A percentile compares a stretch with the other conserved stretches of the same genome.
Evolutionary conservation across 2,888 invertebrate species (phyloP).

Genomic region (Chalcis sispes): DNA sequence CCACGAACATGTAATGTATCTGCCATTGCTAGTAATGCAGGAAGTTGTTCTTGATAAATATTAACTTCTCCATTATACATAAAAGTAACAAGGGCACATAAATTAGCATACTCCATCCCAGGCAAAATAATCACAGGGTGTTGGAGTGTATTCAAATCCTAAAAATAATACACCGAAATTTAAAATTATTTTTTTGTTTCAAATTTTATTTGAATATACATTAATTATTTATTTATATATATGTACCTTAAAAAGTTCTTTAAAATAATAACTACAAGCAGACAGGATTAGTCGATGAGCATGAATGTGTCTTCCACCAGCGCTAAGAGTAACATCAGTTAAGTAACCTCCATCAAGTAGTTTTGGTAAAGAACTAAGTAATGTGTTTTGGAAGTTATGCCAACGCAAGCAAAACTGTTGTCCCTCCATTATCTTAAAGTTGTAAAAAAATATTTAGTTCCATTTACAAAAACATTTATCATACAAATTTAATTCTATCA

Average conservation of each 20-base stretch:
- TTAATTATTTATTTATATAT: neutral
- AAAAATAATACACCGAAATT: constrained; percentile 64
- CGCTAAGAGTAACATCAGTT: constrained; percentile 91
- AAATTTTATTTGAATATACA: neutral
- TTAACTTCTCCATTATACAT: constrained; percentile 94
- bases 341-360: constrained; percentile 88
- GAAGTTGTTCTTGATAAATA: constrained; percentile 87
- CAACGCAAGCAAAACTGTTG: constrained; percentile 91
- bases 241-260: constrained; percentile 88
- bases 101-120: constrained; percentile 83
- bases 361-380: constrained; percentile 86
- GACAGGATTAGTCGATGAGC: constrained; percentile 92
- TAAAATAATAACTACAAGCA: constrained; percentile 93
- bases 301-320: constrained; percentile 88
- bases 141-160: constrained; percentile 84
- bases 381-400: constrained; percentile 88
- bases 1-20: constrained; percentile 89
- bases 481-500: no score
- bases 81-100: constrained; percentile 87
- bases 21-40: constrained; percentile 86
- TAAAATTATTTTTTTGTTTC: neutral
- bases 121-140: constrained; percentile 86
- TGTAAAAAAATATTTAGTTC: no score
- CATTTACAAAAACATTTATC: no score
- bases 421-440: constrained; percentile 78